A percentile compares a stretch with the other conserved stretches of the same genome.
phyloP scores from a whole-genome alignment of 2,888 invertebrate species.

The Cheilosia impressa region DNA sequence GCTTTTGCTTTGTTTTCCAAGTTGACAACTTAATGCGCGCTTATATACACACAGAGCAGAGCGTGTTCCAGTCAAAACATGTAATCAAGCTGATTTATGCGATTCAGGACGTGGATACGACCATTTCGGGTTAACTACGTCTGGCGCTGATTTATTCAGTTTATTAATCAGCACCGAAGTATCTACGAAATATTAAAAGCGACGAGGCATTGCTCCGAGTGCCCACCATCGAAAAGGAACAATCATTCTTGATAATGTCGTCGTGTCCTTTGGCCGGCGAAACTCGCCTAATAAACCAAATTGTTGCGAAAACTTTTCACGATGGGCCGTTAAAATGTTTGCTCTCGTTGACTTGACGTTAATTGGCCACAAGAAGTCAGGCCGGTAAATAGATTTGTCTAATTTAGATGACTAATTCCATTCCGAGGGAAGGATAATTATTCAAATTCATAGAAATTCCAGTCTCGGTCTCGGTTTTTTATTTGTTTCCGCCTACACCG shows the following conservation, averaged over 20 bases:
- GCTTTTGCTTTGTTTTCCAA: conserved; percentile 61
- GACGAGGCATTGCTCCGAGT: too few species aligned
- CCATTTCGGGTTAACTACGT: background rate
- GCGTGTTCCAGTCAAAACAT: background rate
- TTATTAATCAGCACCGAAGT: background rate
- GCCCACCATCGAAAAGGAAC: too few species aligned
- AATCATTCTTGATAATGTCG: too few species aligned
- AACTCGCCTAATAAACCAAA: background rate
- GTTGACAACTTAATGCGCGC: conserved; percentile 39
- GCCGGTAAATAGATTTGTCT: conserved; percentile 1
- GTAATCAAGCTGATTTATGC: conserved; percentile 32
- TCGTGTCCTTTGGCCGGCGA: background rate
- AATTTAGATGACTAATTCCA: background rate
- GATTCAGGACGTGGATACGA: background rate
- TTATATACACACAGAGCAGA: conserved; percentile 3
- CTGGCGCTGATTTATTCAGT: background rate
- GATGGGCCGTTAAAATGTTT: background rate
- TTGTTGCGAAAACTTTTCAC: background rate
- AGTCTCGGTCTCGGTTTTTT: background rate
- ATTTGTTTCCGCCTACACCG: too few species aligned
- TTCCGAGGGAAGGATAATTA: background rate
- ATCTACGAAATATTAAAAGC: too few species aligned
- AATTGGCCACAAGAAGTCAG: background rate
- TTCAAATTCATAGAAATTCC: background rate
- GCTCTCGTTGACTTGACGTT: background rate